These are phyloP conservation scores for Brachyalestes nurse DNA, from an alignment of 2,797 vertebrate species.

Conservation along the genomic window DNA sequence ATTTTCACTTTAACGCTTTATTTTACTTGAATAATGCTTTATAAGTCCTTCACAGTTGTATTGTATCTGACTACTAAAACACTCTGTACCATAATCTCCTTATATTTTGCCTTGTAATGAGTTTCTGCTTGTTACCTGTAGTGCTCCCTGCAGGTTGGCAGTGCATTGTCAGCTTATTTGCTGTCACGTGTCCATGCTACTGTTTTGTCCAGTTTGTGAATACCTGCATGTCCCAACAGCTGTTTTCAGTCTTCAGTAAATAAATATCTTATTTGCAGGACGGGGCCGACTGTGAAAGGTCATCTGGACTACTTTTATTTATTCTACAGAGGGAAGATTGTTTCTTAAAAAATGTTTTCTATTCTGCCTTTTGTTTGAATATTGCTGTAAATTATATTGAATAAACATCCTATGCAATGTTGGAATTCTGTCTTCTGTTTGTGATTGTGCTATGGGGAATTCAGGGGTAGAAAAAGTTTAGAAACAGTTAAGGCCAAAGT, in stretches of 20 bases:
- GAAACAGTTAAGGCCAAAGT: neutral
- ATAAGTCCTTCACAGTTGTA: neutral
- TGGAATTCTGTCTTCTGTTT: slow-evolving; percentile 11
- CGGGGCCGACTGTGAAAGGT: slow-evolving; percentile 54
- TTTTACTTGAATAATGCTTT: neutral
- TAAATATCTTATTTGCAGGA: slow-evolving; percentile 59
- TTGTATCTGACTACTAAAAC: neutral
- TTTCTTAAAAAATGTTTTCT: slow-evolving; percentile 37
- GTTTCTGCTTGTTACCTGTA: neutral
- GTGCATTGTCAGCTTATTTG: neutral
- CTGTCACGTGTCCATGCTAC: neutral
- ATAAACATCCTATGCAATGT: slow-evolving; percentile 80
- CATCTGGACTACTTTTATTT: slow-evolving; percentile 58
- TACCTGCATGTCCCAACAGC: neutral
- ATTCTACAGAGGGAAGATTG: slow-evolving; percentile 51
- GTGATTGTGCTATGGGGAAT: neutral
- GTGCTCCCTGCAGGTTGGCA: neutral
- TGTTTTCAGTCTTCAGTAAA: neutral
- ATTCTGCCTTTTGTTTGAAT: slow-evolving; percentile 52
- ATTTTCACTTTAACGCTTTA: neutral
- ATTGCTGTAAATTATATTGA: slow-evolving; percentile 61
- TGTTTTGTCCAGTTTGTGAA: neutral
- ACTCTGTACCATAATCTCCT: neutral
- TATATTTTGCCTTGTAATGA: neutral
- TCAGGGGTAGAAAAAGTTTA: neutral